Conservation (phyloP, 1,140 invertebrate species). For the Calliphora vicina region DNA sequence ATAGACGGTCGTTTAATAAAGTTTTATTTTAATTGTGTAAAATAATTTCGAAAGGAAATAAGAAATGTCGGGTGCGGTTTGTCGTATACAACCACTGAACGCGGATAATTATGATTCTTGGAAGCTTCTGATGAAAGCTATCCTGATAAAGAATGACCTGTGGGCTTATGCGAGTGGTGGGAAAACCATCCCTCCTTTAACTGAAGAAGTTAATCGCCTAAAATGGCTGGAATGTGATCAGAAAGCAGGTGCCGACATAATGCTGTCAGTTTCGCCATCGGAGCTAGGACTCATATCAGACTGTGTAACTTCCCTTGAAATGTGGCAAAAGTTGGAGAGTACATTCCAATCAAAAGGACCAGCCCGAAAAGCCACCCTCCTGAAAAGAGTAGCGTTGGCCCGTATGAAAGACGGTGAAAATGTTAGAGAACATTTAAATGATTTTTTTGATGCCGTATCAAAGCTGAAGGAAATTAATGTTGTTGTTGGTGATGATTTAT, state of each 20-base stretch:
- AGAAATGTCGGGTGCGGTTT: not conserved
- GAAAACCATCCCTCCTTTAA: not conserved
- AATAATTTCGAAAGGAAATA: not conserved
- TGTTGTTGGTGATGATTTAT: constrained; percentile 39
- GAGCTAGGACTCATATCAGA: constrained; percentile 24
- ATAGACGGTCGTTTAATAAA: too few relatives aligned
- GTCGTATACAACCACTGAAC: constrained; percentile 38
- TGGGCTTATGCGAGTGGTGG: constrained; percentile 40
- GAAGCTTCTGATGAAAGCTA: constrained; percentile 37
- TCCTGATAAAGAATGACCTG: constrained; percentile 40
- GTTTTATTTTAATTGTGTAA: not conserved
- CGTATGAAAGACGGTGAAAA: constrained; percentile 40
- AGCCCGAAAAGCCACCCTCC: constrained; percentile 44
- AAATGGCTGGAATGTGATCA: constrained; percentile 35
- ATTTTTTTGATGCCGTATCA: constrained; percentile 45
- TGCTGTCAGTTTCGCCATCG: constrained; percentile 36
- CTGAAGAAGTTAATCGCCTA: not conserved
- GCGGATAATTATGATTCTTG: constrained; percentile 45
- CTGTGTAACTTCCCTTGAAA: constrained; percentile 28
- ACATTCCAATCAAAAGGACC: constrained; percentile 44
- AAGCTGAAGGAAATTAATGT: constrained; percentile 44
- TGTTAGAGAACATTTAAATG: constrained; percentile 42
- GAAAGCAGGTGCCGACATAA: constrained; percentile 40
- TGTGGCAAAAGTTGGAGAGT: constrained; percentile 39
- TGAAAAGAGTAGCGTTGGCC: constrained; percentile 41